Evolutionary conservation across 2,797 vertebrate species (phyloP).

Genomic region (Petrocephalus schoutedeni): DNA sequence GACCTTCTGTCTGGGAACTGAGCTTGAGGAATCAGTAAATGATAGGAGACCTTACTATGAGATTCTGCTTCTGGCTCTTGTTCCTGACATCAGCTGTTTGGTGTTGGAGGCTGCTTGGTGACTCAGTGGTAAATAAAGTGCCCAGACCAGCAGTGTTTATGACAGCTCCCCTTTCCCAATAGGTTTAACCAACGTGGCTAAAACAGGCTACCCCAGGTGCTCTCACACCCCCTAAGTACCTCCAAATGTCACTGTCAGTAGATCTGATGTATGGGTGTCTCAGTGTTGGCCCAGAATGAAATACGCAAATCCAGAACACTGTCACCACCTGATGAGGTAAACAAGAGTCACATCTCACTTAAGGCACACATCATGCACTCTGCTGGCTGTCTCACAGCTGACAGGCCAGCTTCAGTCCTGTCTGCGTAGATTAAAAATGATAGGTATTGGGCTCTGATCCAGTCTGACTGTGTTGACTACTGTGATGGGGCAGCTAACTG

Average conservation of each 20-base stretch:
- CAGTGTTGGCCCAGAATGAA: not conserved
- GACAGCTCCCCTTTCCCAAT: not conserved
- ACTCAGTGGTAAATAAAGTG: not conserved
- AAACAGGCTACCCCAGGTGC: not conserved
- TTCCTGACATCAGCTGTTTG: not conserved
- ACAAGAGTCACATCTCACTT: not conserved
- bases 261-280: not conserved
- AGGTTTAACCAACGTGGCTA: not conserved
- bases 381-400: not conserved
- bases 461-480: not conserved
- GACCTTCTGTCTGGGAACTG: not conserved
- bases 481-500: not conserved
- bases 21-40: not conserved
- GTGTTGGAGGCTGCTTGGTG: not conserved
- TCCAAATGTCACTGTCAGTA: slow-evolving; percentile 20
- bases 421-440: not conserved
- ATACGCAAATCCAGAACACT: not conserved
- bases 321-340: not conserved
- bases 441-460: not conserved
- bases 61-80: not conserved
- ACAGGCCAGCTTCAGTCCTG: not conserved
- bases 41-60: not conserved
- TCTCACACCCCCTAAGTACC: not conserved
- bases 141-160: not conserved
- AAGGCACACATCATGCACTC: not conserved